phyloP scores from a whole-genome alignment of 2,797 vertebrate species.

The Diceros bicornis region DNA sequence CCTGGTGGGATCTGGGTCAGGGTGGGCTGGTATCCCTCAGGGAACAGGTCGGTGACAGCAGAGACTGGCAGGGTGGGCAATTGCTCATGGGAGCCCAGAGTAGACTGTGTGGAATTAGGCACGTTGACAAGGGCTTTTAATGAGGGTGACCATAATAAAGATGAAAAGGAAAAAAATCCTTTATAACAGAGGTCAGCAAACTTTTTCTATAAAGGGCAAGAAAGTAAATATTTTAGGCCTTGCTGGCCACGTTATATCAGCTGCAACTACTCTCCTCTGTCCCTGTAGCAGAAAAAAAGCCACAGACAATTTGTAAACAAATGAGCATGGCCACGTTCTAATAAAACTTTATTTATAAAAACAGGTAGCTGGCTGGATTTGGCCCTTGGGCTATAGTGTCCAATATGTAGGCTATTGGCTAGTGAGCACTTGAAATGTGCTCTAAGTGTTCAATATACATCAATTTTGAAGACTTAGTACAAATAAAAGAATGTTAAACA shows the following conservation, averaged over 20 bases:
- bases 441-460: not conserved
- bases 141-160: not conserved
- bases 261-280: not conserved
- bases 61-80: not conserved
- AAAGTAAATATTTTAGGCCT: not conserved
- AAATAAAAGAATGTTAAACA: conserved; percentile 7
- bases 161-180: not conserved
- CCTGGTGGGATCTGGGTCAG: rapidly evolving
- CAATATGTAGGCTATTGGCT: not conserved
- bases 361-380: not conserved
- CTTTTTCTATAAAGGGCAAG: not conserved
- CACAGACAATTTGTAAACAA: not conserved
- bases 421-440: not conserved
- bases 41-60: not conserved
- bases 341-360: conserved; percentile 75
- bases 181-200: not conserved
- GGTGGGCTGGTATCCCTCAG: rapidly evolving
- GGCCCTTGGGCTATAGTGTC: not conserved
- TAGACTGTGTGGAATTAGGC: not conserved
- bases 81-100: not conserved
- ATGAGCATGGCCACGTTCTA: not conserved
- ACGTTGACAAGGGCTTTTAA: not conserved
- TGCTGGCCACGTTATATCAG: not conserved
- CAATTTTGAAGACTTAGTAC: conserved; percentile 38
- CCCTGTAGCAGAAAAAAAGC: not conserved